Conservation (phyloP, 2,113 vertebrate genomes). For the Cephalophus harveyi region DNA sequence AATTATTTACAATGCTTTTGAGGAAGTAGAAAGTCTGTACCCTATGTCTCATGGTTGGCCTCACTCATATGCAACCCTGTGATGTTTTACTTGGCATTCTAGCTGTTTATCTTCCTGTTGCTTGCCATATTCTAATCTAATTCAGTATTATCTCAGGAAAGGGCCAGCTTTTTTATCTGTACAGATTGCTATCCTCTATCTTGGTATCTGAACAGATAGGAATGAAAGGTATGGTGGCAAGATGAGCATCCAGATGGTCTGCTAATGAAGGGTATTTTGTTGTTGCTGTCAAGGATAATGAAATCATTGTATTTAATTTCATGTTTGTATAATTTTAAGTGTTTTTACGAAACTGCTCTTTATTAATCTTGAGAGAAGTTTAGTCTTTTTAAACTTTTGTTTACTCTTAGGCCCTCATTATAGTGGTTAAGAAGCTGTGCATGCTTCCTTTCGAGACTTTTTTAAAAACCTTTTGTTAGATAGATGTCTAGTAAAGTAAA, state of each 20-base stretch:
- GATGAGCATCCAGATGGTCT: not conserved
- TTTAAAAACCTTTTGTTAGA: not conserved
- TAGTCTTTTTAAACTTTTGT: not conserved
- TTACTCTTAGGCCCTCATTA: not conserved
- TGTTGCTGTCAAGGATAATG: not conserved
- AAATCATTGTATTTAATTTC: not conserved
- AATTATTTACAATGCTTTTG: not conserved
- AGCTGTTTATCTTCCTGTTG: accelerated
- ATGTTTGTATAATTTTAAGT: not conserved
- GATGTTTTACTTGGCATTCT: not conserved
- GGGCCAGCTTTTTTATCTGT: not conserved
- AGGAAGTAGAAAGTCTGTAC: not conserved
- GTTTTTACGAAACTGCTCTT: not conserved
- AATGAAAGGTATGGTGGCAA: not conserved
- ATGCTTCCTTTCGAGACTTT: not conserved
- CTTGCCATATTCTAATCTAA: not conserved
- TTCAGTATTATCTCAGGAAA: not conserved
- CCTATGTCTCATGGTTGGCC: not conserved
- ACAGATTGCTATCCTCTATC: not conserved
- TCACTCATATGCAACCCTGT: not conserved
- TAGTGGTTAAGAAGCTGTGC: not conserved
- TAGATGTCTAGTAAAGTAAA: not conserved
- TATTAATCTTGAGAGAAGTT: not conserved
- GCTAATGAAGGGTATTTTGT: not conserved
- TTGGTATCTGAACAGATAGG: not conserved